Evolutionary conservation across 2,113 vertebrate species (phyloP).

Genomic region (Steatornis caripensis): DNA sequence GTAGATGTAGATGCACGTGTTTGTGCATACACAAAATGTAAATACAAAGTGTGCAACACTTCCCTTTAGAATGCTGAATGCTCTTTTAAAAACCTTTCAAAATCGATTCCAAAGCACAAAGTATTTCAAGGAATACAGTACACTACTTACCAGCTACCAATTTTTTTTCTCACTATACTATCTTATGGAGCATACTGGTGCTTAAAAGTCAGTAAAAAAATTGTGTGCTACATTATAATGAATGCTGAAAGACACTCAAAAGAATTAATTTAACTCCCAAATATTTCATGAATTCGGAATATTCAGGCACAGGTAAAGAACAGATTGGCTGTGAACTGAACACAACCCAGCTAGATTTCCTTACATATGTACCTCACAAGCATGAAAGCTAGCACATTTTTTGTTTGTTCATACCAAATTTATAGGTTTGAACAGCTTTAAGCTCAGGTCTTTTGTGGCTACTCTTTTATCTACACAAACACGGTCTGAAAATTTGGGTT

Average conservation of each 20-base stretch:
- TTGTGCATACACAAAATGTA: neutral
- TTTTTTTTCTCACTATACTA: neutral
- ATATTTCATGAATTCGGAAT: neutral
- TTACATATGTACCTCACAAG: neutral
- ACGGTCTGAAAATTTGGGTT: neutral
- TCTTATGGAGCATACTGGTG: neutral
- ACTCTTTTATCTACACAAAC: neutral
- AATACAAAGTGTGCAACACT: neutral
- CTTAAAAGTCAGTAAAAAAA: neutral
- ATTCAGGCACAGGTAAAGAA: neutral
- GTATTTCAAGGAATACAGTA: neutral
- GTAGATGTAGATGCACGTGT: neutral
- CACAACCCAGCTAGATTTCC: neutral
- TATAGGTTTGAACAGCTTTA: neutral
- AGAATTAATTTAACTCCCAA: neutral
- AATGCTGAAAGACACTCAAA: neutral
- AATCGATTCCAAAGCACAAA: neutral
- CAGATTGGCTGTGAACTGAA: neutral
- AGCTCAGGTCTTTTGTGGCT: neutral
- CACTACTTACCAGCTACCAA: neutral
- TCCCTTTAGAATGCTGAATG: neutral
- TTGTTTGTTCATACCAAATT: neutral
- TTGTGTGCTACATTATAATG: neutral
- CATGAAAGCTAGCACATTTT: neutral
- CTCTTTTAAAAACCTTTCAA: neutral